Conservation (phyloP, 1,140 invertebrate genomes). For the Drosophila setifemur region DNA sequence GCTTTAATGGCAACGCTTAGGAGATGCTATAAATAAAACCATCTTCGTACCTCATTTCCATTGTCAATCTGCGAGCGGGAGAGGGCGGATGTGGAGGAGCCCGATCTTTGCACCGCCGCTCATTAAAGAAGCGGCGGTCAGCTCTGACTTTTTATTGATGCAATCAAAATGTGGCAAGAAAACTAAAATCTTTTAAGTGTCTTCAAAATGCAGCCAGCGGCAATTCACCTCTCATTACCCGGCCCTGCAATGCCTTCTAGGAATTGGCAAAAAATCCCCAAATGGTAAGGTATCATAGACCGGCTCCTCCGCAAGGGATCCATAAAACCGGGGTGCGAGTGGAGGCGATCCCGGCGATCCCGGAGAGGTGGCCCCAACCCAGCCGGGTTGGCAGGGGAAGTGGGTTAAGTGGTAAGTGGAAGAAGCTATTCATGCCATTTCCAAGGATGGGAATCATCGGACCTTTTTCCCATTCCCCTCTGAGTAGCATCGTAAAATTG, state of each 20-base stretch:
- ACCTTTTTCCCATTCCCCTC: background rate
- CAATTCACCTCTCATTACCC: slow-evolving; percentile 64
- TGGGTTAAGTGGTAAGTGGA: slow-evolving; percentile 32
- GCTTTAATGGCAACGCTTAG: slow-evolving; percentile 78
- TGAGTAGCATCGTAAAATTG: slow-evolving; percentile 13
- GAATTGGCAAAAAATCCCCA: slow-evolving; percentile 63
- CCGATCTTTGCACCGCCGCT: slow-evolving; percentile 48
- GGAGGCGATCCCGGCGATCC: slow-evolving; percentile 36
- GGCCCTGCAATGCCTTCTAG: slow-evolving; percentile 51
- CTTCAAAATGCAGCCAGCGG: slow-evolving; percentile 65
- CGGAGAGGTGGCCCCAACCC: too few relatives aligned
- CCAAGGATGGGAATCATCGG: background rate
- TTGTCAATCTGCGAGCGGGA: slow-evolving; percentile 56
- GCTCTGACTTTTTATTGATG: slow-evolving; percentile 68
- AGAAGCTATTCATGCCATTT: background rate
- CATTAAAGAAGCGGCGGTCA: slow-evolving; percentile 54
- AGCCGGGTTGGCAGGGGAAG: too few relatives aligned
- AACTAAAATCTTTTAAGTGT: slow-evolving; percentile 52
- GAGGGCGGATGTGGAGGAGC: slow-evolving; percentile 2
- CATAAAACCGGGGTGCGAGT: too few relatives aligned
- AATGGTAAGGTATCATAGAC: slow-evolving; percentile 34
- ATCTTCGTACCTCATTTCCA: slow-evolving; percentile 68
- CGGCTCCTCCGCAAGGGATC: slow-evolving; percentile 9
- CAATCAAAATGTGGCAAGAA: slow-evolving; percentile 69
- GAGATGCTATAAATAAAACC: slow-evolving; percentile 74